Evolutionary conservation across 2,888 invertebrate species (phyloP).

Genomic region (Amblyteles armatorius): DNA sequence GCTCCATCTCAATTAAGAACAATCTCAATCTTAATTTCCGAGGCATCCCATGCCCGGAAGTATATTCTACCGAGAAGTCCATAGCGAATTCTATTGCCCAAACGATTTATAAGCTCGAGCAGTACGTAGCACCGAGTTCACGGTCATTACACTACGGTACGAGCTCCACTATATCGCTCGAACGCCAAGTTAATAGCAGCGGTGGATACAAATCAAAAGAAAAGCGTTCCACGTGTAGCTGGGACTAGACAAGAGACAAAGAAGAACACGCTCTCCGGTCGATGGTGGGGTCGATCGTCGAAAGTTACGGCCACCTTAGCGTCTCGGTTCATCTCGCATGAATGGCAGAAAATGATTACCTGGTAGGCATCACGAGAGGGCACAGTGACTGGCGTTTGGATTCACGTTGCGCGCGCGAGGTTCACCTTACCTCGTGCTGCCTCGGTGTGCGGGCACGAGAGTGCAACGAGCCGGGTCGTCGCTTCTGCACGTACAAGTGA

Average conservation of each 20-base stretch:
- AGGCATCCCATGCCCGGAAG: neutral
- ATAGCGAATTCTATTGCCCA: slow-evolving; percentile 37
- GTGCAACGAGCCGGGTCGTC: slow-evolving; percentile 66
- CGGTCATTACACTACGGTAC: slow-evolving; percentile 27
- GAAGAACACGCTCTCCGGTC: slow-evolving; percentile 19
- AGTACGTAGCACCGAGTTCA: slow-evolving; percentile 39
- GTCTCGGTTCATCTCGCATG: slow-evolving; percentile 73
- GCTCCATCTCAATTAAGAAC: slow-evolving; percentile 17
- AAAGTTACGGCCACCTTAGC: slow-evolving; percentile 73
- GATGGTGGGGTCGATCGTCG: slow-evolving; percentile 45
- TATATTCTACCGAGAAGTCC: slow-evolving; percentile 11
- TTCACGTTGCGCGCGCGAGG: slow-evolving; percentile 30
- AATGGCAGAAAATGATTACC: slow-evolving; percentile 76
- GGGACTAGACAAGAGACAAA: slow-evolving; percentile 29
- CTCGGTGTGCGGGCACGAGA: slow-evolving; percentile 23
- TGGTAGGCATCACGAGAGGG: slow-evolving; percentile 62
- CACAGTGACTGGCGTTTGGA: slow-evolving; percentile 40
- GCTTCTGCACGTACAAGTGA: slow-evolving; percentile 76
- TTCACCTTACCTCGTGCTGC: slow-evolving; percentile 30
- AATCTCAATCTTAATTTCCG: slow-evolving; percentile 2
- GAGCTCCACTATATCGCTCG: slow-evolving; percentile 12
- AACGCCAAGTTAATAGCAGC: slow-evolving; percentile 53
- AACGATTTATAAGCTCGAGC: slow-evolving; percentile 51
- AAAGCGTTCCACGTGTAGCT: slow-evolving; percentile 25
- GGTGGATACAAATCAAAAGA: slow-evolving; percentile 56